Evolutionary conservation across 1,140 invertebrate genomes (phyloP), one percentile per base, ranked within the genome.

Genomic region (Sminthurides bifidus): DNA sequence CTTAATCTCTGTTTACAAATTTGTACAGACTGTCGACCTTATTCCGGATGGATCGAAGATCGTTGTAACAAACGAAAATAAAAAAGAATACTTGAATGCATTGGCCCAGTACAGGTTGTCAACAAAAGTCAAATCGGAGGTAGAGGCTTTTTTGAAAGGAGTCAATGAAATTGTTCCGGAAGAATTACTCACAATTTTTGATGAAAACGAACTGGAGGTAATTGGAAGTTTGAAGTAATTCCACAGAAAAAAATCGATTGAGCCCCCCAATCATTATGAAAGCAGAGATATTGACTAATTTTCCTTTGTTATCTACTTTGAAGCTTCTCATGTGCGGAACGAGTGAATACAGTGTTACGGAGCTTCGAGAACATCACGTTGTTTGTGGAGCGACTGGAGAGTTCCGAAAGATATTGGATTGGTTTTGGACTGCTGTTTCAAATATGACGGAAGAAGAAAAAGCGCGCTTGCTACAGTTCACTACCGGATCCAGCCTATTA

Each of bases 181-280:
- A 71, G 89, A 92, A 73, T 75, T 95, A 60, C 75, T 94, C 48
- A 87, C 86, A 68, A 92, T 92, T 69, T 94, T 95, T 73, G 91
- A 94, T 73, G 92, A 95, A 73, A 92, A 92, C 74, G 91, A 95
- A 74, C 74, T 94, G 17, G 91, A 95, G 83, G 87, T 92, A 71
- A 71, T 66, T 62, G n/a, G 12, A 19, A 43, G 24, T 44, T 46
- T 37, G 15, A 17, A 24, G 35, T 5, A 19, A 52, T n/a, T 37
- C n/a, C 12, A 8, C 3, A 33, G 19, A 14, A 23, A n/a, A n/a
- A n/a, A n/a, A n/a, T n/a, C n/a, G n/a, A n/a, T n/a, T n/a, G n/a
- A n/a, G n/a, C n/a, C n/a, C n/a, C n/a, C n/a, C n/a, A n/a, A n/a
- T n/a, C n/a, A n/a, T n/a, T n/a, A n/a, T n/a, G n/a, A n/a, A n/a